phyloP scores from a whole-genome alignment of 37 sponge, comb jelly and placozoan genomes.

The Theonella swinhoei region DNA sequence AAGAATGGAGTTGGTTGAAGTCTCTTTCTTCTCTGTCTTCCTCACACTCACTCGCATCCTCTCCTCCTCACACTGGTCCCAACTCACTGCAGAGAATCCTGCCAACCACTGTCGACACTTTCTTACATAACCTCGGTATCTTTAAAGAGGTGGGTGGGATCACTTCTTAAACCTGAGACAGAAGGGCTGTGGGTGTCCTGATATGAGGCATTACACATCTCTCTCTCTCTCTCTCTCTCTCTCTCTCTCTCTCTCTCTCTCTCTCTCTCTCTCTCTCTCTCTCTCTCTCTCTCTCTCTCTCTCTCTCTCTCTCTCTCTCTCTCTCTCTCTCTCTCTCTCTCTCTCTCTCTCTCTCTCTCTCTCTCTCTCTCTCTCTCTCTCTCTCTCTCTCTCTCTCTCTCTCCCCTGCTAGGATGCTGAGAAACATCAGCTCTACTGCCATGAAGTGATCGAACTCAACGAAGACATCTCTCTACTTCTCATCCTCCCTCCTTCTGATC shows the following conservation, averaged over 20 bases:
- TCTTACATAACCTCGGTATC: constrained; percentile 57
- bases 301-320: constrained; percentile 12
- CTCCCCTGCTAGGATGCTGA: constrained; percentile 37
- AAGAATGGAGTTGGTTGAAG: constrained; percentile 76
- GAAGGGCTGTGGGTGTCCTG: no score
- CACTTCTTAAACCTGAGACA: no score
- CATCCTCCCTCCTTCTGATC: constrained; percentile 72
- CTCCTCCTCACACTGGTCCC: neutral
- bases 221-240: no score
- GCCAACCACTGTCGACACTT: constrained; percentile 32
- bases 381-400: constrained; percentile 1
- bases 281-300: constrained; percentile 16
- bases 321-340: constrained; percentile 3
- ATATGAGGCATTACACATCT: no score
- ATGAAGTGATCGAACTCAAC: constrained; percentile 86
- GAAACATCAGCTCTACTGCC: constrained; percentile 66
- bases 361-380: neutral
- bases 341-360: neutral
- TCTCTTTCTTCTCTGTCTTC: constrained; percentile 19
- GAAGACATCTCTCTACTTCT: constrained; percentile 79
- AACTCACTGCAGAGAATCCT: constrained; percentile 53
- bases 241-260: constrained; percentile 13
- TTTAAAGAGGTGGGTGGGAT: constrained; percentile 9
- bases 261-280: constrained; percentile 13
- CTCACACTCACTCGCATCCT: no score